phyloP scores from a whole-genome alignment of 2,113 vertebrate genomes.

The Tragelaphus scriptus region DNA sequence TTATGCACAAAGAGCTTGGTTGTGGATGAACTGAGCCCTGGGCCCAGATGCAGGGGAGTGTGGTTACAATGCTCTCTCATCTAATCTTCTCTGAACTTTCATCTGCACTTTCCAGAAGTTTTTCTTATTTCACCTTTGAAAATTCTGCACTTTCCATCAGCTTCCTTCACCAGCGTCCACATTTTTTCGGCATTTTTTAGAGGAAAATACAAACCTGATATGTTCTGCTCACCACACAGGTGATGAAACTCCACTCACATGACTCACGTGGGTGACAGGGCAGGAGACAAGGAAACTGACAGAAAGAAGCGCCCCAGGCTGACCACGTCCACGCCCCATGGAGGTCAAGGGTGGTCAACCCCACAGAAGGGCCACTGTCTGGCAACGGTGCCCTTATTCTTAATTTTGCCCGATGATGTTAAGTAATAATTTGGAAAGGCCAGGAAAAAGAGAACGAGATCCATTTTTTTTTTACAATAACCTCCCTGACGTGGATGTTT shows the following conservation, averaged over 20 bases:
- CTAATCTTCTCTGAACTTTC: not conserved
- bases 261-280: not conserved
- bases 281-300: not conserved
- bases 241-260: not conserved
- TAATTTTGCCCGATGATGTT: too few species aligned
- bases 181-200: not conserved
- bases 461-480: not conserved
- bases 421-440: not conserved
- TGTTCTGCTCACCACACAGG: not conserved
- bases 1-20: not conserved
- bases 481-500: not conserved
- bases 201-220: not conserved
- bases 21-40: not conserved
- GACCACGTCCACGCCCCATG: accelerated
- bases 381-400: too few species aligned
- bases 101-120: not conserved
- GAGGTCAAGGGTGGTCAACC: accelerated
- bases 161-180: not conserved
- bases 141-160: not conserved
- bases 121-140: not conserved
- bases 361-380: not conserved
- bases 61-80: accelerated
- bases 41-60: not conserved
- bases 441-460: not conserved
- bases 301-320: not conserved